phyloP scores from a whole-genome alignment of 2,797 vertebrate species.

The Pygocentrus nattereri region DNA sequence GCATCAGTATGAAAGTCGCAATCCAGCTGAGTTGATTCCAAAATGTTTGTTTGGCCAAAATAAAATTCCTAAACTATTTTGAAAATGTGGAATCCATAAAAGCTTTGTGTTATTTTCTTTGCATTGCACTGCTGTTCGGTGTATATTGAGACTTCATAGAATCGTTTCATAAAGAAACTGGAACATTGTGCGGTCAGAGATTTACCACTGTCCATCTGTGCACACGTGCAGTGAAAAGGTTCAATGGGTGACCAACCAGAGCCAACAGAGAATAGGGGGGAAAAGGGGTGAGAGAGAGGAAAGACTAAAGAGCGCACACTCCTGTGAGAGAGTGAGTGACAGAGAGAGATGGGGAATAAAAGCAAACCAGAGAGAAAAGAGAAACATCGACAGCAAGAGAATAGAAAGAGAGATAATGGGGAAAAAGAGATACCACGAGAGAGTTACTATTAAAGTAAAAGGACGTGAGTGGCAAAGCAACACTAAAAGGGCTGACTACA shows the following conservation, averaged over 20 bases:
- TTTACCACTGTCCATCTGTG: not conserved
- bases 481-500: not conserved
- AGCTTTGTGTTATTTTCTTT: too few species aligned
- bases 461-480: slow-evolving; percentile 13
- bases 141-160: not conserved
- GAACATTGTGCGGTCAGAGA: not conserved
- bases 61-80: too few species aligned
- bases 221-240: not conserved
- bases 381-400: not conserved
- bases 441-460: not conserved
- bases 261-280: slow-evolving; percentile 15
- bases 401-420: not conserved
- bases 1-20: too few species aligned
- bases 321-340: not conserved
- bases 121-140: too few species aligned
- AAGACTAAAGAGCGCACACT: too few species aligned
- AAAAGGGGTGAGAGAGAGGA: not conserved
- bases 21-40: too few species aligned
- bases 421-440: not conserved
- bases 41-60: too few species aligned
- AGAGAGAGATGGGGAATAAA: not conserved
- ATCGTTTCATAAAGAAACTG: not conserved
- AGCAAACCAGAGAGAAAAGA: not conserved
- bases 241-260: not conserved
- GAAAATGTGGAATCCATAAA: too few species aligned